Base-by-base conservation (phyloP, 2,797 vertebrate genomes). In the Ptychadena robeensis region DNA sequence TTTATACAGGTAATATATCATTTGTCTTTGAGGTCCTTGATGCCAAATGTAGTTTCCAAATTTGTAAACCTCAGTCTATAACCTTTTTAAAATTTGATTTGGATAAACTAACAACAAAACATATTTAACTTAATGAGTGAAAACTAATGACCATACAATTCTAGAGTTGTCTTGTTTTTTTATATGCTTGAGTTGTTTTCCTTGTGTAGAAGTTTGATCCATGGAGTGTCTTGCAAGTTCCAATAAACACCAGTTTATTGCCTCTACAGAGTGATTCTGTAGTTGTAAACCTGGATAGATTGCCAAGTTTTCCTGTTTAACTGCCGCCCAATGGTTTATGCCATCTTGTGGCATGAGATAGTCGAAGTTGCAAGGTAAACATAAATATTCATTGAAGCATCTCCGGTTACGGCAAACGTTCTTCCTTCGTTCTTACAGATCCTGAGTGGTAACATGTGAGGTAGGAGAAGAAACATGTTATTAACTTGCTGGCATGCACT, bases 401-500 rank as follows among this genome's bases (percentile, higher is more conserved):
- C 72, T 59, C 11, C 32, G 32, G 30, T 32, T 31, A 66, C 34
- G 3, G 37, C 35, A 34, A 66, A 22, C 4, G 22, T 22, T 53
- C 75, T 27, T n/a, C n/a, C n/a, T 22, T 11, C 32, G 64, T 67
- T 67, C 22, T 67, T 34, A 67, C 10, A 65, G 63, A 53, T 34
- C 64, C 30, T 67, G 38, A 38, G 61, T 9, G 31, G 76, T 34
- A 69, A 69, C 76, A 67, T 79, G 48, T 57, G 31, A 78, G 64
- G 30, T 48, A 53, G 22, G 66, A 44, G 5, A 67, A 53, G 63
- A 67, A 67, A 53, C 64, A 53, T 48, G 64, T 48, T 78, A 78
- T 67, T 78, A 78, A 78, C 75, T 78, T 35, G 64, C 75, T 68
- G 75, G 64, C 61, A 76, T 65, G 48, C 61, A 44, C 35, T 25